Evolutionary conservation across 30 jellyfish, hydroid and myxozoan genomes (phyloP), one percentile per base, ranked within the genome.

Genomic region (Cassiopea andromeda): DNA sequence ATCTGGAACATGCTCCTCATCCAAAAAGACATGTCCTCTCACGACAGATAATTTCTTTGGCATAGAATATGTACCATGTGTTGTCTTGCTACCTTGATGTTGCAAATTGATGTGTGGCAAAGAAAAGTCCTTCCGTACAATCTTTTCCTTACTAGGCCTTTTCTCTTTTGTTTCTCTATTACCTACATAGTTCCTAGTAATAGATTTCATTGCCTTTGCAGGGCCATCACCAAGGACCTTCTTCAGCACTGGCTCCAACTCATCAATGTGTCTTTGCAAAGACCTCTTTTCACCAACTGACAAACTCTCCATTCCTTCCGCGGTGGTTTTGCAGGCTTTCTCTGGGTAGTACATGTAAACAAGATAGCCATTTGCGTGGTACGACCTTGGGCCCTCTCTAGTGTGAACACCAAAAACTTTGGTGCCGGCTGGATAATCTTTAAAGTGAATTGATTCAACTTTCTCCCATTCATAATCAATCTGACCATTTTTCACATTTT

Each of bases 311-410:
- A 87, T 48, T 69, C 94, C 72, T 15, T 85, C 93, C 45, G 66
- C 93, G 12, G 66, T 60, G 50, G 19, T 73, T 46, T 75, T 81
- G 43, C 80, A 7, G 16, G 93, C 74, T 10, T 57, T 85, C 87
- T 85, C 93, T 27, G 93, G 93, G 66, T 85, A 85, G 76, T 85
- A 73, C 48, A 16, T 48, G 44, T 48, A 60, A 1, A 85, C 93
- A 1, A 85, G 80, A 64, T 85, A 85, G 78, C 93, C 93, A 85
- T 85, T 85, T 18, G 93, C 93, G 47, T 85, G 93, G 46, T 85
- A 85, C 17, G 93, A 85, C 44, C 93, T 78, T 1, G 93, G 93
- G 16, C 93, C 93, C 74, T 85, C 93, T 1, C 93, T 81, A 45
- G 76, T 69, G 70, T 85, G 93, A 12, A 85, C 93, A 1, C 93